Conservation (phyloP, 2,113 vertebrate species). For the Petromus typicus region DNA sequence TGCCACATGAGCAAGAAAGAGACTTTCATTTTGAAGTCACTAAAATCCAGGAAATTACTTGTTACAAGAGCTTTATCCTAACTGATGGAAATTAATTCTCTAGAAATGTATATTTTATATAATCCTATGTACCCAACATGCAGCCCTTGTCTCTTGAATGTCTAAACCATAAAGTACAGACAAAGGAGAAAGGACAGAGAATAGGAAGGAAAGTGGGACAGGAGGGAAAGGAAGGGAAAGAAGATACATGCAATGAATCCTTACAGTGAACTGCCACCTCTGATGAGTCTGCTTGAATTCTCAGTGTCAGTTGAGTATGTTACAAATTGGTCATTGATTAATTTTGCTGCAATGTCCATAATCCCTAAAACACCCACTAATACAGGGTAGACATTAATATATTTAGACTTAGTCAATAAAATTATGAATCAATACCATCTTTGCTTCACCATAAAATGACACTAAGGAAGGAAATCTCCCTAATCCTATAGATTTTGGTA, state of each 20-base stretch:
- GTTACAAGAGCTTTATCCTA: not conserved
- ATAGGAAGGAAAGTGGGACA: accelerated
- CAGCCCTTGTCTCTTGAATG: not conserved
- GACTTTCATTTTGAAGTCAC: not conserved
- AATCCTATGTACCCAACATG: not conserved
- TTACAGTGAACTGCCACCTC: not conserved
- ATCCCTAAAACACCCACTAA: not conserved
- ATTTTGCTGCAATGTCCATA: not conserved
- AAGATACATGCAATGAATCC: not conserved
- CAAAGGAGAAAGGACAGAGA: not conserved
- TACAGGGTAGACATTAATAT: not conserved
- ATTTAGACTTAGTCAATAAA: not conserved
- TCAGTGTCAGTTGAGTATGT: not conserved
- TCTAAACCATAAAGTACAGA: conserved; percentile 23
- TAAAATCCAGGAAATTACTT: not conserved
- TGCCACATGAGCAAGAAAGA: not conserved
- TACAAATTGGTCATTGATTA: not conserved
- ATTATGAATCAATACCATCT: not conserved
- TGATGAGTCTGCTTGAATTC: not conserved
- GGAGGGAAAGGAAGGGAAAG: too few relatives aligned
- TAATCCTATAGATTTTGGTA: not conserved
- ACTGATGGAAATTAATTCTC: conserved; percentile 7
- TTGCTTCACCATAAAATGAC: conserved; percentile 19
- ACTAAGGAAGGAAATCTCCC: not conserved
- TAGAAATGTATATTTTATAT: not conserved